These are phyloP conservation scores for Sesamia inferens DNA, from an alignment of 2,888 invertebrate species.

Conservation along the genomic window DNA sequence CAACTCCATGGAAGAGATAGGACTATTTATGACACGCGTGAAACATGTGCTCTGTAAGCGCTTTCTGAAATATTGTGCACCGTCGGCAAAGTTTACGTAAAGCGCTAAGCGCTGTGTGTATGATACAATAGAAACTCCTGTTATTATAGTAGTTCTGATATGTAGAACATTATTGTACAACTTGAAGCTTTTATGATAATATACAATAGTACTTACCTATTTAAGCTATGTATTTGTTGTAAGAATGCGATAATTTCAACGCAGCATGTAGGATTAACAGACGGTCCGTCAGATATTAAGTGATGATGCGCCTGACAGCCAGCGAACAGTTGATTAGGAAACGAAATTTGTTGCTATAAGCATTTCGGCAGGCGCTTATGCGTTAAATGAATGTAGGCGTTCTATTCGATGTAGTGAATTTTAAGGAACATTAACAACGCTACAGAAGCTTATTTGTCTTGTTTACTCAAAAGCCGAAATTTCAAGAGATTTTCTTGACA, in stretches of 20 bases:
- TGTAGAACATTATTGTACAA: neutral
- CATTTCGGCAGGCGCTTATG: slow-evolving; percentile 47
- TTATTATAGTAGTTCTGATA: slow-evolving; percentile 1
- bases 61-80: slow-evolving; percentile 2
- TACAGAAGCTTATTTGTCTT: neutral
- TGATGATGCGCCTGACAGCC: slow-evolving; percentile 62
- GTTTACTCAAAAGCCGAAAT: neutral
- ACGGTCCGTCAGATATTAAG: slow-evolving; percentile 49
- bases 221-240: neutral
- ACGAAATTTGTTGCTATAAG: slow-evolving; percentile 60
- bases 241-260: slow-evolving; percentile 43
- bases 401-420: neutral
- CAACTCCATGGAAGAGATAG: neutral
- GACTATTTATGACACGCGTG: neutral
- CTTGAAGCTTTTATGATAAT: neutral
- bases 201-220: neutral
- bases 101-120: neutral
- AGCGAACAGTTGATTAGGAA: slow-evolving; percentile 53
- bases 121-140: neutral
- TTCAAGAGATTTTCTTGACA: neutral
- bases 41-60: slow-evolving; percentile 3
- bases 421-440: neutral
- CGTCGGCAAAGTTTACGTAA: neutral
- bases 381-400: neutral
- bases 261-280: slow-evolving; percentile 51